These are phyloP conservation scores for Clytia hemisphaerica DNA, from an alignment of 30 jellyfish, hydroid and myxozoan species.

Conservation along the genomic window DNA sequence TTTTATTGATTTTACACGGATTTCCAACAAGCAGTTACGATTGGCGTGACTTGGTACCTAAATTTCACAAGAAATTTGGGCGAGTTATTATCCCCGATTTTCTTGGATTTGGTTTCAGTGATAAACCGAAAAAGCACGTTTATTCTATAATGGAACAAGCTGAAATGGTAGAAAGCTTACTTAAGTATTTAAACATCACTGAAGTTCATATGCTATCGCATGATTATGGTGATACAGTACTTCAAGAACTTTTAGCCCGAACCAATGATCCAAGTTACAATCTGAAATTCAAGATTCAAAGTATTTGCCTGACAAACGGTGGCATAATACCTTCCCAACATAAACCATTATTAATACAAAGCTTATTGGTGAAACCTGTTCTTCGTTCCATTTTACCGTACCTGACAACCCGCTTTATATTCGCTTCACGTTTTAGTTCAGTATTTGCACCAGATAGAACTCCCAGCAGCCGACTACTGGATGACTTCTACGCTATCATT, in stretches of 20 bases:
- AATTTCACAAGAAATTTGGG: constrained; percentile 21
- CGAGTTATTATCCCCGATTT: constrained; percentile 68
- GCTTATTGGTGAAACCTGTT: constrained; percentile 34
- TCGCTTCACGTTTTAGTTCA: constrained; percentile 42
- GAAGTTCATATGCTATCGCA: constrained; percentile 65
- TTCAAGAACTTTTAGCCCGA: constrained; percentile 86
- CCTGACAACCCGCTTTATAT: constrained; percentile 34
- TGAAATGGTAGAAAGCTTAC: constrained; percentile 44
- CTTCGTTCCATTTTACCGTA: constrained; percentile 29
- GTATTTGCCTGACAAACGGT: constrained; percentile 80
- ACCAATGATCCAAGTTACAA: constrained; percentile 1
- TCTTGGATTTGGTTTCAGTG: constrained; percentile 94
- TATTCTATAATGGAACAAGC: constrained; percentile 76
- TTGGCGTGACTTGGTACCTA: constrained; percentile 28
- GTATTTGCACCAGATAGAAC: constrained; percentile 56
- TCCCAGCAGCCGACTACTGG: constrained; percentile 39
- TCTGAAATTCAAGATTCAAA: constrained; percentile 24
- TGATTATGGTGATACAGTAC: constrained; percentile 89
- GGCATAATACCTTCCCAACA: constrained; percentile 77
- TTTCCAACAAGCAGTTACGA: constrained; percentile 88
- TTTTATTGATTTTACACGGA: constrained; percentile 55
- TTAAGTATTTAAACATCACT: constrained; percentile 29
- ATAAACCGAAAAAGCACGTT: constrained; percentile 53
- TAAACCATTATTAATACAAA: constrained; percentile 52
- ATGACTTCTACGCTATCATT: constrained; percentile 64